Conservation (phyloP, 2,888 invertebrate genomes). For the Bimastos eiseni region DNA sequence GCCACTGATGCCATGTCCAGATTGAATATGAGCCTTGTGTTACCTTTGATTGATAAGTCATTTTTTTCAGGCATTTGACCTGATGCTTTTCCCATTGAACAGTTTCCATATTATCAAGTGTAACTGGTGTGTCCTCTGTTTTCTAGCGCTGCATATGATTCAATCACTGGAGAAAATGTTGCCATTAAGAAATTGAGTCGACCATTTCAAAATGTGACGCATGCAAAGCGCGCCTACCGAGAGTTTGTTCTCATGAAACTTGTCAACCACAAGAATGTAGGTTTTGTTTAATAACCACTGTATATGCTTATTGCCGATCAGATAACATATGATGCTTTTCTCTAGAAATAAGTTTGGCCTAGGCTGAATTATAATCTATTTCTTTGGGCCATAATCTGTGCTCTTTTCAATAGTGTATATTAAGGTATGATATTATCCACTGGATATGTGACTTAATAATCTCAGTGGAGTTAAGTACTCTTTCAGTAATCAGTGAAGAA, state of each 20-base stretch:
- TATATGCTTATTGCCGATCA: background rate
- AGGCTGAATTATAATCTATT: no score
- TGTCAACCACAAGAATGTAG: constrained; percentile 96
- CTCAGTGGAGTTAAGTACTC: no score
- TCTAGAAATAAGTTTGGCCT: background rate
- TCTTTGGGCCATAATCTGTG: no score
- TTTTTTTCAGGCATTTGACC: background rate
- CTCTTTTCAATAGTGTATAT: no score
- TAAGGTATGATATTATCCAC: no score
- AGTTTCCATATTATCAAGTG: background rate
- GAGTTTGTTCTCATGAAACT: constrained; percentile 99
- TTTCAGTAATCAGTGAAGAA: no score
- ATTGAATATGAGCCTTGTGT: background rate
- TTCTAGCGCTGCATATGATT: constrained; percentile 13
- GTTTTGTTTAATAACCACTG: constrained; percentile 8
- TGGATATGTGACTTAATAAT: no score
- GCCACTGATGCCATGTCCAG: background rate
- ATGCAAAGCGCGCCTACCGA: constrained; percentile 97
- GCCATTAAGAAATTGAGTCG: constrained; percentile 98
- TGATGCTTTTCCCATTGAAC: background rate
- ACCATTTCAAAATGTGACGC: constrained; percentile 99
- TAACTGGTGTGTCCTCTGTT: background rate
- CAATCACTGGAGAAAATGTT: constrained; percentile 83
- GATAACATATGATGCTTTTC: background rate
- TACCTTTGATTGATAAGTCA: background rate